Percentiles rank a stretch among this genome's conserved stretches.
Conservation (phyloP, 2,797 vertebrate genomes). For the Thalassophryne amazonica region DNA sequence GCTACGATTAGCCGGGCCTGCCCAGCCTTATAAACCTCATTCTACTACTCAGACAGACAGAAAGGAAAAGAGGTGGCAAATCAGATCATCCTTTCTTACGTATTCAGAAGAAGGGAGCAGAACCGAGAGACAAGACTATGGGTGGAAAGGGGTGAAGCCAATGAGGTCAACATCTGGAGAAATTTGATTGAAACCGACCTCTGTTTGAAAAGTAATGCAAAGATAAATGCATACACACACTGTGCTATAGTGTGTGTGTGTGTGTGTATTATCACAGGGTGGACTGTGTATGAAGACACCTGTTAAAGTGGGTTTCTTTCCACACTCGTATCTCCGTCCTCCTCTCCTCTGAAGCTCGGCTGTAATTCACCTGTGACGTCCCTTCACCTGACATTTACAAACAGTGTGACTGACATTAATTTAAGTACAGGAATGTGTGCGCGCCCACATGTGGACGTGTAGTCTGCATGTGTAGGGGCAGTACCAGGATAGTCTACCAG, state of each 20-base stretch:
- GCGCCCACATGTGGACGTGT: neutral
- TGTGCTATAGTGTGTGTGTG: neutral
- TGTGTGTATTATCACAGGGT: neutral
- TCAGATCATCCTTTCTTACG: slow-evolving; percentile 30
- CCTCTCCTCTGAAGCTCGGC: neutral
- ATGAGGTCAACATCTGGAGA: no score
- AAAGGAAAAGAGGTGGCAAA: slow-evolving; percentile 3
- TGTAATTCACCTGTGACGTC: slow-evolving; percentile 28
- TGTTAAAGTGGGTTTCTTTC: slow-evolving; percentile 9
- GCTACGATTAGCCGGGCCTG: slow-evolving; percentile 63
- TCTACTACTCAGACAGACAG: slow-evolving; percentile 40
- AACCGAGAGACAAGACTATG: slow-evolving; percentile 21
- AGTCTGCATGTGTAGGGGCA: neutral
- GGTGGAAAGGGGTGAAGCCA: neutral
- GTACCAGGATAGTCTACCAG: no score
- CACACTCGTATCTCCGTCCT: neutral
- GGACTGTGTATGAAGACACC: slow-evolving; percentile 38
- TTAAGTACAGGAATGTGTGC: neutral
- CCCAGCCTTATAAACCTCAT: slow-evolving; percentile 51
- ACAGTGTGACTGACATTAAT: slow-evolving; percentile 30
- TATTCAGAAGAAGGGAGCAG: slow-evolving; percentile 39
- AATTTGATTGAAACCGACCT: slow-evolving; percentile 41
- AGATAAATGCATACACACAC: no score
- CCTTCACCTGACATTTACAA: slow-evolving; percentile 39
- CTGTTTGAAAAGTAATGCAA: slow-evolving; percentile 27